Percentiles rank a stretch among this genome's conserved stretches.
These are phyloP conservation scores for Catotricha subobsoleta DNA, from an alignment of 2,888 invertebrate species.

Conservation along the genomic window DNA sequence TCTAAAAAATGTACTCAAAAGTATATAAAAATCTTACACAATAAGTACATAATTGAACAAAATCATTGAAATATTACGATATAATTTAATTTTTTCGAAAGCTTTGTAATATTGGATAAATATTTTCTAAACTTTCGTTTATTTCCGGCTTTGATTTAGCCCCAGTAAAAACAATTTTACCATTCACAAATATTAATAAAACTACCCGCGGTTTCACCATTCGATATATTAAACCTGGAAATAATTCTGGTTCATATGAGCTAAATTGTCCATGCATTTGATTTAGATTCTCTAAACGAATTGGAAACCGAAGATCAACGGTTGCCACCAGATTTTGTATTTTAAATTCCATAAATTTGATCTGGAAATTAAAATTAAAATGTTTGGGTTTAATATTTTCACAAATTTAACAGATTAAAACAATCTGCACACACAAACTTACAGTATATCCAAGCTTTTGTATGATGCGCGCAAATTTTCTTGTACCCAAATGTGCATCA, in stretches of 20 bases:
- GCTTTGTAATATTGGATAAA: slow-evolving; percentile 89
- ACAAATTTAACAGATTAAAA: slow-evolving; percentile 1
- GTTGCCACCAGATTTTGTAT: slow-evolving; percentile 68
- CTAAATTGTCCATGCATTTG: slow-evolving; percentile 59
- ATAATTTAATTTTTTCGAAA: slow-evolving; percentile 62
- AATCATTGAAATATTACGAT: too few relatives aligned
- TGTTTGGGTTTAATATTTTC: not conserved
- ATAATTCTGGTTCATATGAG: slow-evolving; percentile 93
- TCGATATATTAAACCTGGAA: slow-evolving; percentile 94
- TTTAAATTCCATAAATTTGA: slow-evolving; percentile 65
- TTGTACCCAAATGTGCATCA: slow-evolving; percentile 55
- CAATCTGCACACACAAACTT: not conserved
- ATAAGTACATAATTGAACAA: too few relatives aligned
- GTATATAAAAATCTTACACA: too few relatives aligned
- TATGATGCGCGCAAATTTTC: slow-evolving; percentile 67
- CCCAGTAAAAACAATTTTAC: slow-evolving; percentile 95
- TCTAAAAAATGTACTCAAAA: too few relatives aligned
- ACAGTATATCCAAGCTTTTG: slow-evolving; percentile 53
- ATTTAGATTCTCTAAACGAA: slow-evolving; percentile 53
- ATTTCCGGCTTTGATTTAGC: slow-evolving; percentile 84
- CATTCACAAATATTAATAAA: slow-evolving; percentile 93
- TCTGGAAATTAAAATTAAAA: slow-evolving; percentile 33
- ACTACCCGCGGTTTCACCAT: slow-evolving; percentile 97
- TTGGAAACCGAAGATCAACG: slow-evolving; percentile 60
- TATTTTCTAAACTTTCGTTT: slow-evolving; percentile 89